Evolutionary conservation across 2,888 invertebrate genomes (phyloP), one percentile per base, ranked within the genome.

Genomic region (Byasa hedistus): DNA sequence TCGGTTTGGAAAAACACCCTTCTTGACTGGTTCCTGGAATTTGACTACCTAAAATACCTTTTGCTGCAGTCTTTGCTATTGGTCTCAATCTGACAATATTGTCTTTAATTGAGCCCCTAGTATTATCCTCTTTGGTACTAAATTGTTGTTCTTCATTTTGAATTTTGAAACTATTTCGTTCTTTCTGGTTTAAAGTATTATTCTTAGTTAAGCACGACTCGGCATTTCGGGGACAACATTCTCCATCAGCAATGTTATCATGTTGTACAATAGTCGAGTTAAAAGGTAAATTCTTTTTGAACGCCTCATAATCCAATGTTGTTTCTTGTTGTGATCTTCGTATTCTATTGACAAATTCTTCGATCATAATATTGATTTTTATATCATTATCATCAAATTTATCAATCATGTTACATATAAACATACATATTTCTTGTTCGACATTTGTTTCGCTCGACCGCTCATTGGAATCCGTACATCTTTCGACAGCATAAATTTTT

Each of bases 401-500:
- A 2, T 68, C 73, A 17, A 22, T 24, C 44, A 72, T 76, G 22
- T 71, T 71, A 22, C 48, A 57, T 56, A 82, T 69, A 66, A 78
- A 82, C 22, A 69, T 65, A 23, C 75, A 76, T 19, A 79, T 64
- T 23, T 67, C 67, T 56, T 67, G 67, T 60, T 44, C 64, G 21
- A 66, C 61, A n/a, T 55, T 23, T 58, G 54, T 61, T 12, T 61
- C 56, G 1, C 58, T 27, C 3, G 62, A 60, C 1, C 63, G 44
- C 22, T 39, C 48, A 39, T 65, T 60, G 44, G 57, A 56, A n/a
- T 68, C 32, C 58, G 76, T 76, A 44, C 55, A 52, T 56, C 70
- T 79, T 77, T 88, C 87, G 55, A 86, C 80, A 65, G 81, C 78
- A 63, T 79, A 76, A 69, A 88, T 73, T 72, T 75, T 79, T 68